Conservation (phyloP, 2,888 invertebrate genomes). For the Phasia obesa region DNA sequence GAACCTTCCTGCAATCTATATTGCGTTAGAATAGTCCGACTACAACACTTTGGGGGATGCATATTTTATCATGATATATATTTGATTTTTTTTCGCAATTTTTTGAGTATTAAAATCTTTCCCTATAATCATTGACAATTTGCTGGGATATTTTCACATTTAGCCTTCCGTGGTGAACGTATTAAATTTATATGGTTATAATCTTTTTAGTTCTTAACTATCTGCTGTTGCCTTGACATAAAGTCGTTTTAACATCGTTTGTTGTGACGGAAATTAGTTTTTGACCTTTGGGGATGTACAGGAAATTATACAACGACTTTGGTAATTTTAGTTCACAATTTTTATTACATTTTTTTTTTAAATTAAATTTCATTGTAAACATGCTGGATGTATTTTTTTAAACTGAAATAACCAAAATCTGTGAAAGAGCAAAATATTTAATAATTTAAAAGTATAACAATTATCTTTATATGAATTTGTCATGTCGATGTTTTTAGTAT, state of each 20-base stretch:
- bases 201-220: slow-evolving; percentile 20
- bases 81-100: no score
- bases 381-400: neutral
- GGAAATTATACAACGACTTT: slow-evolving; percentile 69
- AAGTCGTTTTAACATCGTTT: slow-evolving; percentile 59
- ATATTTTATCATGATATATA: no score
- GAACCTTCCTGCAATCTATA: no score
- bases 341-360: slow-evolving; percentile 16
- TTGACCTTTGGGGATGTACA: slow-evolving; percentile 69
- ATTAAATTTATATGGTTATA: slow-evolving; percentile 48
- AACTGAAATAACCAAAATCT: neutral
- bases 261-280: slow-evolving; percentile 69
- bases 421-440: neutral
- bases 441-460: neutral
- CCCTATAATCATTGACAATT: neutral
- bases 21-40: no score
- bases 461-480: no score
- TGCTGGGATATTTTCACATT: slow-evolving; percentile 32
- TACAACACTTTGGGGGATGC: no score
- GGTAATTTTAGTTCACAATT: slow-evolving; percentile 58
- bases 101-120: no score
- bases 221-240: slow-evolving; percentile 42
- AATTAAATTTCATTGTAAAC: slow-evolving; percentile 10
- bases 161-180: slow-evolving; percentile 4
- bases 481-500: no score